These are phyloP conservation scores for Petrocephalus sullivani DNA, from an alignment of 2,797 vertebrate genomes.

Conservation along the genomic window DNA sequence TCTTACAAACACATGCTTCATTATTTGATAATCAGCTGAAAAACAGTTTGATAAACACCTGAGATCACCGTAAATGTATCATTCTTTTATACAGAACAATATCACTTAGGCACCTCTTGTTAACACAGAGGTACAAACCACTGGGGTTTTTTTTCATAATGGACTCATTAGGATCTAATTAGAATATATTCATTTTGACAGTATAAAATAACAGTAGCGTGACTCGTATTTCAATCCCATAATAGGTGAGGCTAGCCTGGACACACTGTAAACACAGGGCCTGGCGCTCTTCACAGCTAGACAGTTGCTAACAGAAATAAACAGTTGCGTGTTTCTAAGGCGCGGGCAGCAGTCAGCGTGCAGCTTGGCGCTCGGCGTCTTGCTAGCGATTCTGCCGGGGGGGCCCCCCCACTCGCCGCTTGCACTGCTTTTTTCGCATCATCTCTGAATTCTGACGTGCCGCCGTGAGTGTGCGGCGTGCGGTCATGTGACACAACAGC, in stretches of 20 bases:
- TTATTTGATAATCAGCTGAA: background rate
- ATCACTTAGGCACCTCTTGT: no score
- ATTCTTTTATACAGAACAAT: background rate
- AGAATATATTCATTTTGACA: background rate
- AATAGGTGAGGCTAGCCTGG: background rate
- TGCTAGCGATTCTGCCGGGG: conserved; percentile 19
- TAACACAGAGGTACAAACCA: background rate
- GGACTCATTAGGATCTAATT: background rate
- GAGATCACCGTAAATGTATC: background rate
- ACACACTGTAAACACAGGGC: conserved; percentile 34
- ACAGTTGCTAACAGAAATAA: conserved; percentile 48
- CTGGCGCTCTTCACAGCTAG: conserved; percentile 35
- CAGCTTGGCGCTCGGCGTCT: conserved; percentile 44
- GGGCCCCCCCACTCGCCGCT: background rate
- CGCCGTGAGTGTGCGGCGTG: background rate
- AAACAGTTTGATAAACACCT: background rate
- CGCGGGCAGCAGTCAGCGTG: conserved; percentile 56
- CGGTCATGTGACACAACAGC: background rate
- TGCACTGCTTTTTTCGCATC: background rate
- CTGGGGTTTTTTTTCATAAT: background rate
- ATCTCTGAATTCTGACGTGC: background rate
- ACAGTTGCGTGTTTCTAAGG: conserved; percentile 55
- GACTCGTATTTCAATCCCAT: background rate
- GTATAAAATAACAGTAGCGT: background rate
- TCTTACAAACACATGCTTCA: background rate